Evolutionary conservation across 2,888 invertebrate species (phyloP).

Genomic region (Argyresthia goedartella): DNA sequence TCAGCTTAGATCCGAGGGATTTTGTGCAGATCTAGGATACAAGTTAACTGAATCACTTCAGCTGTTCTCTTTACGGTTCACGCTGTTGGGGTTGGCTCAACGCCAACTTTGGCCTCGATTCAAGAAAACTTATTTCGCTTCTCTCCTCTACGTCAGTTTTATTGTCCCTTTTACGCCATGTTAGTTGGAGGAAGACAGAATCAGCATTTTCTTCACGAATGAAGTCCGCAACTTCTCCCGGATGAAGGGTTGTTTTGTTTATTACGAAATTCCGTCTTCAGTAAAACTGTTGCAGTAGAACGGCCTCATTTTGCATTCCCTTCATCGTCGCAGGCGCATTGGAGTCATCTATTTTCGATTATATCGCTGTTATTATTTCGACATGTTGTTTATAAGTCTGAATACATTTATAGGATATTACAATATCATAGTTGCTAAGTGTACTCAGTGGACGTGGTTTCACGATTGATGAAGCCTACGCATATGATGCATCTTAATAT

Average conservation of each 20-base stretch:
- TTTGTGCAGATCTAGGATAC: constrained; percentile 4
- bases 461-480: too few species aligned
- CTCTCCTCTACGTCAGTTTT: neutral
- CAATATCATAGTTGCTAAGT: neutral
- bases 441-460: too few species aligned
- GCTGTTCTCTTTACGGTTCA: constrained; percentile 11
- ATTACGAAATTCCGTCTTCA: constrained; percentile 59
- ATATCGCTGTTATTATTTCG: neutral
- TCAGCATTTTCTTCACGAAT: neutral
- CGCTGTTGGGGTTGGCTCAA: neutral
- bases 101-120: neutral
- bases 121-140: neutral
- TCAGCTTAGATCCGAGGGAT: neutral
- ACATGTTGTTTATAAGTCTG: neutral
- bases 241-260: constrained; percentile 39
- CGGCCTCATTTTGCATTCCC: constrained; percentile 42
- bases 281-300: constrained; percentile 54
- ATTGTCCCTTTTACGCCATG: neutral
- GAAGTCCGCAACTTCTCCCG: neutral
- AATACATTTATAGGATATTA: neutral
- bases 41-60: constrained; percentile 6
- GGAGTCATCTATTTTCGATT: neutral
- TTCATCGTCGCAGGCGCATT: neutral
- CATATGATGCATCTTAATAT: too few species aligned
- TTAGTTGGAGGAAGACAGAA: neutral